Evolutionary conservation across 2,113 vertebrate genomes (phyloP).

Genomic region (Planiliza haematocheilus): DNA sequence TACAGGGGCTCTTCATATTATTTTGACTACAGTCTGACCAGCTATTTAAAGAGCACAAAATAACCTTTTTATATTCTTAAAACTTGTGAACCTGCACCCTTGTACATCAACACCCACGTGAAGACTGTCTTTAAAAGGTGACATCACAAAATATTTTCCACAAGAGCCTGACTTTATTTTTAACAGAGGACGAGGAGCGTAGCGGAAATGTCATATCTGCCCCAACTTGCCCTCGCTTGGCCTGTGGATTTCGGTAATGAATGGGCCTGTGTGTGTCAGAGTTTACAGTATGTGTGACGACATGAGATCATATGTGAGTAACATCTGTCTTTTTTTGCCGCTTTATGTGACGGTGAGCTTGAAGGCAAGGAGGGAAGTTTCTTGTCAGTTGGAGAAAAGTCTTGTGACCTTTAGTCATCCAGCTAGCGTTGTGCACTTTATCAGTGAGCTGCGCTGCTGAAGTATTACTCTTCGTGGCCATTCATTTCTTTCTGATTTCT

Average conservation of each 20-base stretch:
- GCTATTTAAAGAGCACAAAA: slow-evolving; percentile 23
- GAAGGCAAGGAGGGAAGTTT: slow-evolving; percentile 31
- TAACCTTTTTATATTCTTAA: slow-evolving; percentile 6
- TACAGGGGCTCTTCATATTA: slow-evolving; percentile 25
- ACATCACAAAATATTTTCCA: slow-evolving; percentile 41
- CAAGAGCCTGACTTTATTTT: slow-evolving; percentile 12
- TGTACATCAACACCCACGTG: slow-evolving; percentile 24
- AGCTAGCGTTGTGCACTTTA: slow-evolving; percentile 4
- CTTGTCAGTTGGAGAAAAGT: slow-evolving; percentile 48
- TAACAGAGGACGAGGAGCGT: slow-evolving; percentile 6
- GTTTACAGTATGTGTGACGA: slow-evolving; percentile 43
- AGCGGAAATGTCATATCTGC: slow-evolving; percentile 60
- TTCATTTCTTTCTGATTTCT: too few species aligned
- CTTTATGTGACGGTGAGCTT: neutral
- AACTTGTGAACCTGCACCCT: neutral
- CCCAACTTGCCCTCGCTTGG: slow-evolving; percentile 54
- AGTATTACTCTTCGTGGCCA: neutral
- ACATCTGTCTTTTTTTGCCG: slow-evolving; percentile 35
- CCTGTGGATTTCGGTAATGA: slow-evolving; percentile 51
- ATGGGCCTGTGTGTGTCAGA: slow-evolving; percentile 45
- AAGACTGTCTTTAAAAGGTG: slow-evolving; percentile 9
- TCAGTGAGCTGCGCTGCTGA: neutral
- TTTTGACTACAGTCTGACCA: slow-evolving; percentile 29
- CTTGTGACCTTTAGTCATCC: slow-evolving; percentile 44
- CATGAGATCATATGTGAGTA: slow-evolving; percentile 39